These are phyloP conservation scores for Trachops cirrhosus DNA, from an alignment of 2,797 vertebrate genomes.

Conservation along the genomic window DNA sequence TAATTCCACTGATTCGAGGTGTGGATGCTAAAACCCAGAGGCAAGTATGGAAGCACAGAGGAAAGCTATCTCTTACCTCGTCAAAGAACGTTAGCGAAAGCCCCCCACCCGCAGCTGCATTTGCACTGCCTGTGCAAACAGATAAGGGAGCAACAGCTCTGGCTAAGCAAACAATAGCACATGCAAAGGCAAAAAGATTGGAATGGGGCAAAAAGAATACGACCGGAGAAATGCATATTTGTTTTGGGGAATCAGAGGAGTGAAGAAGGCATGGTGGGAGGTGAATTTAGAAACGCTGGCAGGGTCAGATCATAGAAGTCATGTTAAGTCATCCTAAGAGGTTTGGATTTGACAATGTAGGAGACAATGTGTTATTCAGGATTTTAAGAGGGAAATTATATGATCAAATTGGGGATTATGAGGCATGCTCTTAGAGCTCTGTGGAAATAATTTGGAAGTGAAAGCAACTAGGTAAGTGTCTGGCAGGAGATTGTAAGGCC, in stretches of 20 bases:
- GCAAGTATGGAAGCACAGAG: not conserved
- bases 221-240: not conserved
- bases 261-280: not conserved
- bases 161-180: not conserved
- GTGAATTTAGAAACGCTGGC: not conserved
- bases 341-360: not conserved
- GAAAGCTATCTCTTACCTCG: not conserved
- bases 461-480: not conserved
- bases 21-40: not conserved
- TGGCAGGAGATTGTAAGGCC: not conserved
- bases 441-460: not conserved
- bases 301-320: not conserved
- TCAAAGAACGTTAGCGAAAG: not conserved
- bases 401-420: conserved; percentile 2
- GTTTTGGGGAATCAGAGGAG: not conserved
- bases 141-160: not conserved
- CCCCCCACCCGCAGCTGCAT: not conserved
- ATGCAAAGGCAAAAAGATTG: not conserved
- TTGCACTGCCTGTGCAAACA: not conserved
- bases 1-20: not conserved
- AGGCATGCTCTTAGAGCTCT: not conserved
- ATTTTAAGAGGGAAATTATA: conserved; percentile 43
- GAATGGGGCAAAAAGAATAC: not conserved
- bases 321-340: not conserved
- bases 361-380: not conserved